Conservation (phyloP, 2,113 vertebrate species). For the Stegostoma tigrinum region DNA sequence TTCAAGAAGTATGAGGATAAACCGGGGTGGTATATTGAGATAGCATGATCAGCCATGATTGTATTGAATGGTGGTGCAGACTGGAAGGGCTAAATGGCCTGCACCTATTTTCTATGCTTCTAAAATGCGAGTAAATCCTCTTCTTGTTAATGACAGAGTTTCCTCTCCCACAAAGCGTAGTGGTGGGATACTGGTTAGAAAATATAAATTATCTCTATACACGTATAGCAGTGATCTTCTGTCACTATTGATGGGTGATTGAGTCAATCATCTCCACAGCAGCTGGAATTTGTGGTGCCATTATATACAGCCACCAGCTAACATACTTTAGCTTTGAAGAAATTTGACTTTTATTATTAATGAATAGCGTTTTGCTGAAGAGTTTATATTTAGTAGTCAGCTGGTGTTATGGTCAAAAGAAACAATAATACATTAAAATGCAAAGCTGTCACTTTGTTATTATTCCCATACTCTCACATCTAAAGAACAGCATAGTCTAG, state of each 20-base stretch:
- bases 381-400: neutral
- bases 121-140: neutral
- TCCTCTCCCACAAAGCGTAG: neutral
- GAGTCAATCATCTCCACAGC: neutral
- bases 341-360: neutral
- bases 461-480: neutral
- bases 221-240: too few species aligned
- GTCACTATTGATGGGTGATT: neutral
- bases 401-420: neutral
- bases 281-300: neutral
- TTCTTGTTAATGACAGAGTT: neutral
- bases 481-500: neutral
- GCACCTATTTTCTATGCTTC: too few species aligned
- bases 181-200: neutral
- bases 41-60: too few species aligned
- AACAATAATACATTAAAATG: neutral
- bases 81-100: too few species aligned
- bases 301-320: neutral
- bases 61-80: too few species aligned
- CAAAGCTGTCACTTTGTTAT: neutral
- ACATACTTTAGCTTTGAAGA: neutral
- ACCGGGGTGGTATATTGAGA: too few species aligned
- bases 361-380: neutral
- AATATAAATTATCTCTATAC: neutral
- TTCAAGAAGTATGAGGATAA: too few species aligned